Evolutionary conservation across 2,113 vertebrate species (phyloP), one percentile per base, ranked within the genome.

Genomic region (Rhineura floridana): DNA sequence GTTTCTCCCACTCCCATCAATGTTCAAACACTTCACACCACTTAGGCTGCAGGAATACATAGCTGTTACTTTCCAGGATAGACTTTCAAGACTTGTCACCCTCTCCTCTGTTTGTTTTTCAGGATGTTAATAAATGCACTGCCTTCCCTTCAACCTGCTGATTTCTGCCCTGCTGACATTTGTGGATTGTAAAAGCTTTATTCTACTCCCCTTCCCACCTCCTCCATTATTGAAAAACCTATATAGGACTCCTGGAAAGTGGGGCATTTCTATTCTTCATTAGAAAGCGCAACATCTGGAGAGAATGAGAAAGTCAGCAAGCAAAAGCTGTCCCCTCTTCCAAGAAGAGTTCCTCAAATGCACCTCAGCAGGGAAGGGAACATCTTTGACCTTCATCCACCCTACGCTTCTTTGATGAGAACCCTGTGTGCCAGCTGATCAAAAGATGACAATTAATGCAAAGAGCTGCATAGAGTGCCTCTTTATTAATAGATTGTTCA

Each of bases 371-470:
- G 39, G 46, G 63, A 79, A 69, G 13, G 46, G 65, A 83, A 9
- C 10, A 50, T 46, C 39, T 87, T 83, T 83, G 50, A 70, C 72
- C 80, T 70, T 63, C 48, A 83, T 48, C 62, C 19, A 36, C 62
- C 63, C 48, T 48, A 3, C 11, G 6, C 48, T 25, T 3, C 63
- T 79, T 55, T 87, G 70, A 30, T 83, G 39, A 62, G 46, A 82
- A 78, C 50, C 78, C 62, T 33, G 42, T n/a, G 4, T 69, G 46
- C 46, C 23, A 48, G 44, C 6, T 83, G 48, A 77, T 78, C 72
- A 48, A 83, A 86, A 69, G 23, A 86, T 5, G 15, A 44, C 46
- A 88, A 69, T 91, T 81, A 88, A 75, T 81, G 46, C 73, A 59
- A 77, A 46, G 62, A 46, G 10, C n/a, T 81, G 69, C 33, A 82